Conservation (phyloP, 1,140 invertebrate species). For the Agrilus planipennis region DNA sequence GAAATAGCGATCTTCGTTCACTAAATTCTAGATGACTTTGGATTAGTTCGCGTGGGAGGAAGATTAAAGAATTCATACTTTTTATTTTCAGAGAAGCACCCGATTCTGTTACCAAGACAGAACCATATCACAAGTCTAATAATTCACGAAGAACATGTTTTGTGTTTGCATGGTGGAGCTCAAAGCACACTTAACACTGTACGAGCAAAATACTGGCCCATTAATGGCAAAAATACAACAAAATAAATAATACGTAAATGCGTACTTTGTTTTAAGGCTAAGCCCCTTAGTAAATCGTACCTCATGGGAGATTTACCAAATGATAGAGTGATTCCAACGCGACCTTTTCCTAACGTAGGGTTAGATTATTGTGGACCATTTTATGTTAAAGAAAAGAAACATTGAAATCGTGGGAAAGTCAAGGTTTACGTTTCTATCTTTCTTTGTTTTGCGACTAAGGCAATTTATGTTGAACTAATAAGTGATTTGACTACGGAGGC, state of each 20-base stretch:
- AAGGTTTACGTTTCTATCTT: not conserved
- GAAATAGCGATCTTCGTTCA: not conserved
- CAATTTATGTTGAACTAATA: constrained; percentile 25
- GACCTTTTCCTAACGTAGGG: not conserved
- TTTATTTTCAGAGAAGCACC: constrained; percentile 9
- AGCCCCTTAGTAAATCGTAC: constrained; percentile 8
- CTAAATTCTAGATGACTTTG: constrained; percentile 9
- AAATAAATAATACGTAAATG: constrained; percentile 17
- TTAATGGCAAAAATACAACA: constrained; percentile 10
- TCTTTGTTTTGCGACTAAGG: constrained; percentile 5
- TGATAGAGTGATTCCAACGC: not conserved
- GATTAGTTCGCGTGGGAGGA: constrained; percentile 9
- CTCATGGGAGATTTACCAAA: not conserved
- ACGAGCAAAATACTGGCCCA: constrained; percentile 19
- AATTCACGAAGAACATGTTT: constrained; percentile 20
- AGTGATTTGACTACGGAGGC: constrained; percentile 16
- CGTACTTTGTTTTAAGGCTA: constrained; percentile 19
- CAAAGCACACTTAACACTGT: constrained; percentile 12
- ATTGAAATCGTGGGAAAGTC: not conserved
- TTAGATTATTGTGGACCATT: not conserved
- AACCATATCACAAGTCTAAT: constrained; percentile 11
- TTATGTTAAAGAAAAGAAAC: not conserved
- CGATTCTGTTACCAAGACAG: constrained; percentile 9
- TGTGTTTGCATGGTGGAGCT: constrained; percentile 20
- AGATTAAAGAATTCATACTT: constrained; percentile 1